phyloP scores from a whole-genome alignment of 2,113 vertebrate genomes.

The Alces alces region DNA sequence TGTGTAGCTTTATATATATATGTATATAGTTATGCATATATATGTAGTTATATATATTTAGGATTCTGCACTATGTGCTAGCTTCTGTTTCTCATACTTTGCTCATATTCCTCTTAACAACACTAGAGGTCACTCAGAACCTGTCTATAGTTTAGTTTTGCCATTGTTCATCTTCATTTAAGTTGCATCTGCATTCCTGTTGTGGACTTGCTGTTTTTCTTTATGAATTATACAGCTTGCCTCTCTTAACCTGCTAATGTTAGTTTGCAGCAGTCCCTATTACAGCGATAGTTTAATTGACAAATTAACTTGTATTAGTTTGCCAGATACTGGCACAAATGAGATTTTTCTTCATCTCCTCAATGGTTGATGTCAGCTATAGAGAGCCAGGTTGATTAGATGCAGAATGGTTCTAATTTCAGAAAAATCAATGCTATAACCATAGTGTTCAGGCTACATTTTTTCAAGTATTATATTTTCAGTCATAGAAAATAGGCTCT shows the following conservation, averaged over 20 bases:
- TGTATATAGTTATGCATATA: neutral
- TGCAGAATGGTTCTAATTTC: conserved; percentile 58
- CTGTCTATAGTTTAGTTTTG: neutral
- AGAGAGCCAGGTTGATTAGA: conserved; percentile 51
- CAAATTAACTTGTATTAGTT: conserved; percentile 71
- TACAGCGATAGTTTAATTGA: conserved; percentile 73
- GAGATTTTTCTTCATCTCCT: conserved; percentile 72
- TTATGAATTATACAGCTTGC: conserved; percentile 72
- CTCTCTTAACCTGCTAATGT: conserved; percentile 69
- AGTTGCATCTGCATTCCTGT: conserved; percentile 38
- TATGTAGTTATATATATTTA: neutral
- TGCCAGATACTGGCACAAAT: conserved; percentile 37
- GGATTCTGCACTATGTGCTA: neutral
- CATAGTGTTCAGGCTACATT: conserved; percentile 36
- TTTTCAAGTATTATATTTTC: neutral
- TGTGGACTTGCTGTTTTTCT: conserved; percentile 65
- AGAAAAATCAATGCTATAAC: conserved; percentile 56
- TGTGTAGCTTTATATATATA: neutral
- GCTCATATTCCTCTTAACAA: neutral
- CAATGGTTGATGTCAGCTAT: conserved; percentile 34
- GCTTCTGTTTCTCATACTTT: neutral
- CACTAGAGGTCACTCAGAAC: conserved; percentile 81
- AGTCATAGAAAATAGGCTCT: neutral
- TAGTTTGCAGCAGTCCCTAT: conserved; percentile 64
- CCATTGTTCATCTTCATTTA: neutral